Conservation (phyloP, 2,797 vertebrate genomes). For the Sarcophilus harrisii region DNA sequence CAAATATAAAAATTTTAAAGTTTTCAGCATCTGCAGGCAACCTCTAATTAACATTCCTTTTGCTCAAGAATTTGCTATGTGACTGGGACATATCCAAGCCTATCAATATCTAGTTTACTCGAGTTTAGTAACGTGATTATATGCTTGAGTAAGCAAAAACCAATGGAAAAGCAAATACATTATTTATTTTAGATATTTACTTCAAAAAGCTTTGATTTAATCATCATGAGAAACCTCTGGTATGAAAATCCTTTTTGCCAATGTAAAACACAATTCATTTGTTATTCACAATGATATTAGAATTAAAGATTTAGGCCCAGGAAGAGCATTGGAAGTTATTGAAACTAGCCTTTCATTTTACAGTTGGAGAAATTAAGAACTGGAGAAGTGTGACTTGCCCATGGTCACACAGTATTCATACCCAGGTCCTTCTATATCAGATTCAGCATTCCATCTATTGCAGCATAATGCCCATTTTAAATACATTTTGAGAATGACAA, state of each 20-base stretch:
- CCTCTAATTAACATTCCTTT: neutral
- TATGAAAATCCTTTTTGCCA: neutral
- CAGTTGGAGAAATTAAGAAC: neutral
- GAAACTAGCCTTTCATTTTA: neutral
- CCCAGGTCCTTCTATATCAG: neutral
- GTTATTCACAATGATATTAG: neutral
- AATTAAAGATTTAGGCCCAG: neutral
- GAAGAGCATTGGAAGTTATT: neutral
- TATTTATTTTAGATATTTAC: neutral
- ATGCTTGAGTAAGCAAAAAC: neutral
- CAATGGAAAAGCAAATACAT: conserved; percentile 3
- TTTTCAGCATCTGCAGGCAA: conserved; percentile 1
- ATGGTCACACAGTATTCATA: neutral
- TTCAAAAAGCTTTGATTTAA: neutral
- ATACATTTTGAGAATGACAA: neutral
- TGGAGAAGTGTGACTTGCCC: neutral
- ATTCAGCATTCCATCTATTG: neutral
- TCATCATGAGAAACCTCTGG: neutral
- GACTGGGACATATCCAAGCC: neutral
- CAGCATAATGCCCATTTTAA: neutral
- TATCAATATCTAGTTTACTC: conserved; percentile 35
- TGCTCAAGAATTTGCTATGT: conserved; percentile 43
- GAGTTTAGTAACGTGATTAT: neutral
- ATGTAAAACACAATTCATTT: neutral
- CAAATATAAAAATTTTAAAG: conserved; percentile 34